These are phyloP conservation scores for Eristalinus sepulchralis DNA, from an alignment of 2,888 invertebrate species.

Conservation along the genomic window DNA sequence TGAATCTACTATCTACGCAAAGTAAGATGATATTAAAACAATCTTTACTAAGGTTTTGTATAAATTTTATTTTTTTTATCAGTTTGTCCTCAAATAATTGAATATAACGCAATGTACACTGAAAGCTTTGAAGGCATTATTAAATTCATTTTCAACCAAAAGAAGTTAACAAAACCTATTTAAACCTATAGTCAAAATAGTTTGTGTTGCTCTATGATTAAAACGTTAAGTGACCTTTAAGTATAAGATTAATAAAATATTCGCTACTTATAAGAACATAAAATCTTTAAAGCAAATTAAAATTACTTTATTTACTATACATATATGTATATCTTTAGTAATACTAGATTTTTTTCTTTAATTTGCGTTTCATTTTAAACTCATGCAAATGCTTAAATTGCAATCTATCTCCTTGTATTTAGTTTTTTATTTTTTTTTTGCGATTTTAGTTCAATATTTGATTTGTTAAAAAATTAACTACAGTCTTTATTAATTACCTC, in stretches of 20 bases:
- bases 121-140: conserved; percentile 63
- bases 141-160: neutral
- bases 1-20: too few species aligned
- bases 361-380: conserved; percentile 3
- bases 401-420: conserved; percentile 27
- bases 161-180: neutral
- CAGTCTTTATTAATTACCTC: conserved; percentile 68
- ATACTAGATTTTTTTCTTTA: conserved; percentile 9
- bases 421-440: conserved; percentile 14
- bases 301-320: conserved; percentile 4
- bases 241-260: conserved; percentile 27
- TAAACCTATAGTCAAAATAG: conserved; percentile 19
- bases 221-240: conserved; percentile 47
- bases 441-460: conserved; percentile 31
- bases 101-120: conserved; percentile 62
- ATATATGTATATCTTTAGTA: conserved; percentile 3
- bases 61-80: conserved; percentile 57
- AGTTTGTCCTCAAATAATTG: conserved; percentile 40
- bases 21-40: neutral
- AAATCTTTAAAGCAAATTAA: conserved; percentile 12
- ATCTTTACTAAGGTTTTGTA: conserved; percentile 31
- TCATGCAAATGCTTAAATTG: conserved; percentile 37
- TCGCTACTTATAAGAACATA: conserved; percentile 13
- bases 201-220: conserved; percentile 62
- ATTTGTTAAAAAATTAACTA: conserved; percentile 71